Evolutionary conservation across 2,888 invertebrate genomes (phyloP), one percentile per base, ranked within the genome.

Genomic region (Nowickia ferox): DNA sequence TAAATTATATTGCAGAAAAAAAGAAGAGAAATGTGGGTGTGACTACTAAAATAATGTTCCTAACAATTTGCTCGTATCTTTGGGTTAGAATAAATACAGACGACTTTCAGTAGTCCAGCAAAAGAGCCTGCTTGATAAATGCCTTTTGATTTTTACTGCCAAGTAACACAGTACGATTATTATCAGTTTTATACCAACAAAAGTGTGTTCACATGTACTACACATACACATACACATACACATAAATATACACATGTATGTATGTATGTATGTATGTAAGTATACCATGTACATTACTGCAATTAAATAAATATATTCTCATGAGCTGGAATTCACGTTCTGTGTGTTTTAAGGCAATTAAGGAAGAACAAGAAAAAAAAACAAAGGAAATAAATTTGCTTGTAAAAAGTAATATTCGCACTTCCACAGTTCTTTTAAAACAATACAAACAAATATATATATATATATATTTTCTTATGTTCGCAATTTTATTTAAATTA

Each of bases 401-500:
- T 9, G 30, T n/a, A 46, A 72, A 22, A 57, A 77, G 57, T 17
- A 65, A 57, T 38, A 19, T 66, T 55, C 30, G 44, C 53, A 78
- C 69, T 63, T 79, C 46, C 53, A 30, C 53, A 38, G 38, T 57
- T 59, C 65, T 59, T 48, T 69, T 40, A 42, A 75, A 38, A 63
- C 40, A 63, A 75, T 30, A 71, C 30, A 30, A 30, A 6, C 30
- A 30, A 30, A 30, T 51, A 22, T 9, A 40, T 15, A 22, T 51
- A 59, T 57, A 13, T 22, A 46, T 48, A 10, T 53, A 38, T 19
- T 9, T 53, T 22, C 65, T 72, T 81, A 61, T 74, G 19, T 55
- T 75, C 75, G 40, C 19, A 61, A 48, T 63, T 76, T 69, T 76
- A 82, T 82, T 76, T 82, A 76, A 77, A 71, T 72, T 69, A 69